Conservation (phyloP, 64 coral and sea anemone species). For the Dendrophyllia cribrosa region DNA sequence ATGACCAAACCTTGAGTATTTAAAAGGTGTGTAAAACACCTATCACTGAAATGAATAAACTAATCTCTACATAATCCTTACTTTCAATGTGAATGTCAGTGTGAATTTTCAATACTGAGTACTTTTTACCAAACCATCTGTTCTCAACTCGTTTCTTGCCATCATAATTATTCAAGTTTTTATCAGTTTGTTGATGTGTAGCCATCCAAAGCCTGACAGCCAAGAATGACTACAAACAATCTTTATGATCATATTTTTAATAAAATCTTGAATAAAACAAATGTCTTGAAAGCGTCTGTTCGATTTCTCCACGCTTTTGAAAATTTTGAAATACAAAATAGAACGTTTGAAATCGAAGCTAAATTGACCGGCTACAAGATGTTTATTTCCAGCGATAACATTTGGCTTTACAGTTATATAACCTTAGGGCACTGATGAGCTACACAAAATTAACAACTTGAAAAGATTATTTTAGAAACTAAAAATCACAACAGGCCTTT, state of each 20-base stretch:
- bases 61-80: slow-evolving; percentile 4
- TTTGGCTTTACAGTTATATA: background rate
- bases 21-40: background rate
- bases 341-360: background rate
- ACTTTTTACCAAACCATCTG: slow-evolving; percentile 30
- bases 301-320: background rate
- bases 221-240: slow-evolving; percentile 1
- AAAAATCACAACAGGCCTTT: background rate
- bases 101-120: background rate
- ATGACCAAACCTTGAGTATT: background rate
- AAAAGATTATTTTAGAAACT: background rate
- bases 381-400: no score
- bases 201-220: background rate
- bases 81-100: background rate
- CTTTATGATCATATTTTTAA: background rate
- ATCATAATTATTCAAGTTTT: background rate
- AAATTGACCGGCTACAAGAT: no score
- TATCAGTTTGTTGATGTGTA: slow-evolving; percentile 2
- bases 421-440: background rate
- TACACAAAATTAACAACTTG: background rate
- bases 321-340: background rate
- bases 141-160: background rate
- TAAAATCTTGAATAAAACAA: background rate
- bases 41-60: background rate
- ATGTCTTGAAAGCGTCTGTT: background rate